A percentile compares a stretch with the other conserved stretches of the same genome.
phyloP scores from a whole-genome alignment of 2,113 vertebrate species.

The Ceyx cyanopectus region DNA sequence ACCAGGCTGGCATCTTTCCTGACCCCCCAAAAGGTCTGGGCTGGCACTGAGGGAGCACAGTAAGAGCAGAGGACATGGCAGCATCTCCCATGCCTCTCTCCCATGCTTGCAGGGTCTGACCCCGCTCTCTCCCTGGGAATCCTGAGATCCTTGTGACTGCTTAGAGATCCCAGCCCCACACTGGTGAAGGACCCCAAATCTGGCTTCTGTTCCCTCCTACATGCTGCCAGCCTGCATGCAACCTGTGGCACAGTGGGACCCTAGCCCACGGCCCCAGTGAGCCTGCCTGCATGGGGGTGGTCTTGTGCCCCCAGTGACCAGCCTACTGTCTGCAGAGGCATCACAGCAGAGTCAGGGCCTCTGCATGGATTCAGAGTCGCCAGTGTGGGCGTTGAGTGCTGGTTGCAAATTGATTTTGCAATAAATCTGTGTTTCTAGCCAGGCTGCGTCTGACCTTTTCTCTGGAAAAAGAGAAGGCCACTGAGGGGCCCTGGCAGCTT shows the following conservation, averaged over 20 bases:
- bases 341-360: not conserved
- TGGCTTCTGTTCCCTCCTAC: not conserved
- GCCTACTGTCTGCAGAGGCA: fast-evolving
- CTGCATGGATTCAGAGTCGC: fast-evolving
- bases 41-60: not conserved
- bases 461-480: not conserved
- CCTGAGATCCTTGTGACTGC: not conserved
- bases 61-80: not conserved
- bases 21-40: not conserved
- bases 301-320: not conserved
- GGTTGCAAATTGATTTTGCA: not conserved
- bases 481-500: not conserved
- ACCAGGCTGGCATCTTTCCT: not conserved
- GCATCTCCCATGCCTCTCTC: not conserved
- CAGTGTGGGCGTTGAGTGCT: not conserved
- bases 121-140: not conserved
- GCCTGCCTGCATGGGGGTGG: not conserved
- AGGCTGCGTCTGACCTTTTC: not conserved
- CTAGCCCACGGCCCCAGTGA: not conserved
- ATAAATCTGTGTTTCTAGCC: conserved; percentile 56
- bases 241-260: not conserved
- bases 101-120: not conserved
- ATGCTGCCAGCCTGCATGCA: not conserved
- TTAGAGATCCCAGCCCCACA: not conserved
- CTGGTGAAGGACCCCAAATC: not conserved